A percentile compares a stretch with the other conserved stretches of the same genome.
phyloP scores from a whole-genome alignment of 2,797 vertebrate genomes.

The Semotilus atromaculatus region DNA sequence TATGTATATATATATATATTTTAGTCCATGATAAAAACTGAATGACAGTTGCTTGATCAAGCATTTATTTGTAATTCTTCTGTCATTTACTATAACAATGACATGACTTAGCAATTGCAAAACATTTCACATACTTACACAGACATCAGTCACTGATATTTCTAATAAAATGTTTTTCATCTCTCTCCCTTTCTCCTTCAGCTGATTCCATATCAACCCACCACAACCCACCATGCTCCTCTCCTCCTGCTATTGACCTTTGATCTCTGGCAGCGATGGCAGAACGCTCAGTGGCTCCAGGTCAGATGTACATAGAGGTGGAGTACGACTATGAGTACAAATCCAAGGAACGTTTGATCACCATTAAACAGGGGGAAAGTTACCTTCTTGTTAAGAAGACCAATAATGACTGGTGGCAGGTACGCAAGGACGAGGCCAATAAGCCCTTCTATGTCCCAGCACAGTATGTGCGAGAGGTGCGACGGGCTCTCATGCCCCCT shows the following conservation, averaged over 20 bases:
- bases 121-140: background rate
- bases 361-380: slow-evolving; percentile 91
- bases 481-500: slow-evolving; percentile 92
- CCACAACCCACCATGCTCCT: slow-evolving; percentile 5
- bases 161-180: background rate
- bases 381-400: slow-evolving; percentile 95
- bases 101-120: background rate
- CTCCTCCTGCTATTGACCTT: slow-evolving; percentile 52
- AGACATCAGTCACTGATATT: background rate
- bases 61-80: background rate
- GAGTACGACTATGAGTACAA: slow-evolving; percentile 97
- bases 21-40: background rate
- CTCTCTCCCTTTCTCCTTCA: slow-evolving; percentile 8
- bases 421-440: slow-evolving; percentile 85
- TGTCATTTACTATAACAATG: background rate
- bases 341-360: slow-evolving; percentile 90
- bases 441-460: slow-evolving; percentile 95
- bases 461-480: slow-evolving; percentile 93
- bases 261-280: slow-evolving; percentile 84
- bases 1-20: too few relatives aligned
- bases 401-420: slow-evolving; percentile 98
- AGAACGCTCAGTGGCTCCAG: slow-evolving; percentile 82
- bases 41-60: background rate
- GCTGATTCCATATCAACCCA: slow-evolving; percentile 10
- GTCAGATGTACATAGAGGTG: slow-evolving; percentile 89